A percentile compares a stretch with the other conserved stretches of the same genome.
phyloP scores from a whole-genome alignment of 2,113 vertebrate genomes.

The Trichechus manatus region DNA sequence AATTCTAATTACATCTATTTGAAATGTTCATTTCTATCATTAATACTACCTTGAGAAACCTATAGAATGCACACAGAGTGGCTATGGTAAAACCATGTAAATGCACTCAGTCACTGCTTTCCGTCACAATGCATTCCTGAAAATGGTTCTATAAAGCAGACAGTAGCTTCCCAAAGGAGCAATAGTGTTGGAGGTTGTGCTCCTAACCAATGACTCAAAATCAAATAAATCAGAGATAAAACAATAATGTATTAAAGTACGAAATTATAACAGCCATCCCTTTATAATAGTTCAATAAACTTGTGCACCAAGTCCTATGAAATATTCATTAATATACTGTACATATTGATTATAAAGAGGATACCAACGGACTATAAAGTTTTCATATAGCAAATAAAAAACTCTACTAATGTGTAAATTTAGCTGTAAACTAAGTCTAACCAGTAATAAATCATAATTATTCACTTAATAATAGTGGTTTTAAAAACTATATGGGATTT shows the following conservation, averaged over 20 bases:
- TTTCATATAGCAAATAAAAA: slow-evolving; percentile 37
- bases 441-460: neutral
- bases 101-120: neutral
- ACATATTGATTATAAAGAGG: slow-evolving; percentile 42
- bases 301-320: neutral
- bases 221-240: slow-evolving; percentile 22
- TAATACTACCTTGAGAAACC: slow-evolving; percentile 4
- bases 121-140: neutral
- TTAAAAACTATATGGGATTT: slow-evolving; percentile 15
- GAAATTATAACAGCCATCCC: neutral
- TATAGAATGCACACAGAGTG: neutral
- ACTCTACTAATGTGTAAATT: neutral
- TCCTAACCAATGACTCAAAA: slow-evolving; percentile 21
- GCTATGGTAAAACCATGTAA: slow-evolving; percentile 30
- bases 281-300: slow-evolving; percentile 9
- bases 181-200: neutral
- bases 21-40: slow-evolving; percentile 29
- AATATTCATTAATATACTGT: neutral
- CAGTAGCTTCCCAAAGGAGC: slow-evolving; percentile 47
- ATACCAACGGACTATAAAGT: neutral
- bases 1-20: slow-evolving; percentile 34
- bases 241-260: slow-evolving; percentile 11
- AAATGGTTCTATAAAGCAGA: slow-evolving; percentile 47
- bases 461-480: slow-evolving; percentile 18
- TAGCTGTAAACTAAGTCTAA: slow-evolving; percentile 24